Base-by-base conservation (phyloP, 2,888 invertebrate genomes). In the Caenorhabditis becei region DNA sequence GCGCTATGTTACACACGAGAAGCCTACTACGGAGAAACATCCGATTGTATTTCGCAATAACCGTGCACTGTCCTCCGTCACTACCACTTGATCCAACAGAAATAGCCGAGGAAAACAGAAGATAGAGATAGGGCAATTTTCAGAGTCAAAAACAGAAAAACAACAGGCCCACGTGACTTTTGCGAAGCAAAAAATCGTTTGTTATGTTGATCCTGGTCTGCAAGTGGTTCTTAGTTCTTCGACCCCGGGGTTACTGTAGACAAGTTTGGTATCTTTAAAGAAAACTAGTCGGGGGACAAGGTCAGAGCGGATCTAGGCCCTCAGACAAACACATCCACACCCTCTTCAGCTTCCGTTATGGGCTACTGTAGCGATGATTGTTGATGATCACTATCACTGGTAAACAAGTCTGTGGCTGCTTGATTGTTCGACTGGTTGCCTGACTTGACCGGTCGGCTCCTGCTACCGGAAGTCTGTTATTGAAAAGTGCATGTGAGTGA, bases 111-210 rank as follows among this genome's bases (percentile, higher is more conserved):
- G n/a, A n/a, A 41, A 11, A 41, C 2, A 41, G 14, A 11, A 41
- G 4, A 41, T 14, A 41, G 14, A 41, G 14, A 41, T 14, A 41
- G 41, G 32, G 32, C 32, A 32, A 10, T 47, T 47, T n/a, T 47
- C 47, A 18, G 18, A 41, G 32, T 32, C 5, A 10, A 20, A 47
- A 7, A 18, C n/a, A 59, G 49, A 59, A 59, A 59, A 62, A 62
- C 47, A 28, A 41, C n/a, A 54, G 49, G 71, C 32, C 23, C 71
- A 71, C 62, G 71, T 71, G 62, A 71, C 16, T 62, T 62, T 63
- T 62, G 62, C 54, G 24, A 62, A 71, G 24, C 26, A 59, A 41
- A 49, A 53, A 51, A 14, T 49, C 16, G n/a, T 54, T 54, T 54
- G 54, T 54, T 54, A n/a, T 54, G 26, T 23, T 16, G 51, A 26